A percentile compares a stretch with the other conserved stretches of the same genome.
phyloP scores from a whole-genome alignment of 2,113 vertebrate genomes.

The Ptychochromis oligacanthus region DNA sequence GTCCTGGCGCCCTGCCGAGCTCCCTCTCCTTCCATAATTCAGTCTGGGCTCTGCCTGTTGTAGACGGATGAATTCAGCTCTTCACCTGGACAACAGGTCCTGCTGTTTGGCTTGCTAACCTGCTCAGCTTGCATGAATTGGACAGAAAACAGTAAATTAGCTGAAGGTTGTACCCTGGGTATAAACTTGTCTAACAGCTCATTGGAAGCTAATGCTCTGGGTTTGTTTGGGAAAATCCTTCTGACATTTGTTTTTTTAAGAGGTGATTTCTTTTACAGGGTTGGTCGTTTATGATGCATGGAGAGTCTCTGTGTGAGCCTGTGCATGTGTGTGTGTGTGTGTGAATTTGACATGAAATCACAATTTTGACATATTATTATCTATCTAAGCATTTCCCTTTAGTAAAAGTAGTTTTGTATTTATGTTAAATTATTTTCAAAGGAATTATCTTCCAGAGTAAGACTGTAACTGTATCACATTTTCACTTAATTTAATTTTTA shows the following conservation, averaged over 20 bases:
- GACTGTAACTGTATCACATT: neutral
- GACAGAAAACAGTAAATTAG: conserved; percentile 26
- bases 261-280: conserved; percentile 50
- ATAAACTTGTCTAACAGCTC: conserved; percentile 39
- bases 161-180: neutral
- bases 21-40: conserved; percentile 54
- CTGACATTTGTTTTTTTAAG: conserved; percentile 17
- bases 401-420: neutral
- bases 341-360: neutral
- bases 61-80: conserved; percentile 15
- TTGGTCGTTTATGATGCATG: conserved; percentile 57
- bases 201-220: conserved; percentile 14
- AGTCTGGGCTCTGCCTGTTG: conserved; percentile 49
- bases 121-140: conserved; percentile 15
- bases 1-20: conserved; percentile 53
- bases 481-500: neutral
- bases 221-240: conserved; percentile 20
- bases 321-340: neutral
- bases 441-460: accelerated
- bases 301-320: neutral
- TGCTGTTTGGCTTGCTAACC: conserved; percentile 27
- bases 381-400: neutral
- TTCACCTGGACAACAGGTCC: conserved; percentile 61
- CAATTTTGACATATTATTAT: too few relatives aligned
- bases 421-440: neutral